Base-by-base conservation (phyloP, 2,113 vertebrate genomes). In the Brachyhypopomus occidentalis region DNA sequence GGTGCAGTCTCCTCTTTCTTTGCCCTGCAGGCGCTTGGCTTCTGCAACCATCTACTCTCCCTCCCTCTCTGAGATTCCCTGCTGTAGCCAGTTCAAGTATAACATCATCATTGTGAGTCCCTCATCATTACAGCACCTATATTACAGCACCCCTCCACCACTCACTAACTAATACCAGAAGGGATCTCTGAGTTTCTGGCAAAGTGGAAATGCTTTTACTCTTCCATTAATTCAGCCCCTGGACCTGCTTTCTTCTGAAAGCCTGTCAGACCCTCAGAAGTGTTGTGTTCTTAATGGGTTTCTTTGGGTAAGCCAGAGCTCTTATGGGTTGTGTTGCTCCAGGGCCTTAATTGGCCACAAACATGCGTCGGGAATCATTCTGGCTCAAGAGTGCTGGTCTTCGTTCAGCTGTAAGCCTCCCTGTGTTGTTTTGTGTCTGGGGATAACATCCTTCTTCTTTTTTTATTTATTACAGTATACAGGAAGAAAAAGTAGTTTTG, bases 91-190 rank as follows among this genome's bases (percentile, higher is more conserved):
- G 25, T 70, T 94, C 72, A 94, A 93, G 79, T 92, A 92, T 83
- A 86, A 89, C 84, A 79, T 94, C 78, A 92, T 93, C 36, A 93
- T 93, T 64, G 95, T 96, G 85, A 94, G 95, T 93, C 69, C 52
- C 58, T 77, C 11, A 60, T 14, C 41, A 19, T 19, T 8, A 55
- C 0, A n/a, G 17, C 64, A 71, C 30, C 27, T 34, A 17, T 52
- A 52, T 52, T 75, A 71, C 14, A 30, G 30, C 30, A 1, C 4
- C 4, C 19, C 23, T 12, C 11, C 56, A 5, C 38, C n/a, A 23
- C 19, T 38, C 12, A 66, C 25, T 52, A 17, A 34, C 5, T 22
- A 8, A 38, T 69, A n/a, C 19, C 64, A 34, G 64, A 67, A 4
- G 11, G 62, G 9, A 20, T 5, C 25, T 66, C 25, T 66, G 22